Percentiles rank a stretch among this genome's conserved stretches.
Evolutionary conservation across 2,888 invertebrate genomes (phyloP).

Genomic region (Sesamia inferens): DNA sequence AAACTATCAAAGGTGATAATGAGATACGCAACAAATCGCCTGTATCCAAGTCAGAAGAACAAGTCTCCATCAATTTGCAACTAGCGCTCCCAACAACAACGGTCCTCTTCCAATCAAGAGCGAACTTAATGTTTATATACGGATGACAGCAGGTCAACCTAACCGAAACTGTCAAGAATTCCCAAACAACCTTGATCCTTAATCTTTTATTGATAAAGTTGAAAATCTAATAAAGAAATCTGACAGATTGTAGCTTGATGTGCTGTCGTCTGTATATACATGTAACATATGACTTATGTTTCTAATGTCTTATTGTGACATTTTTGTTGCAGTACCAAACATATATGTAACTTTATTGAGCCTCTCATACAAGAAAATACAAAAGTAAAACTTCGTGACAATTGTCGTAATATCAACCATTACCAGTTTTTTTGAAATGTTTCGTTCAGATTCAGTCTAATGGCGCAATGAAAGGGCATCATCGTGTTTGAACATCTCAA

Average conservation of each 20-base stretch:
- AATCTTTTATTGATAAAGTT: no score
- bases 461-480: slow-evolving; percentile 43
- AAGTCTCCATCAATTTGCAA: slow-evolving; percentile 51
- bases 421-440: slow-evolving; percentile 11
- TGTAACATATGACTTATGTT: slow-evolving; percentile 1
- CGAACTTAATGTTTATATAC: neutral
- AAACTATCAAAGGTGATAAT: slow-evolving; percentile 79
- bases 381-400: slow-evolving; percentile 14
- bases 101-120: slow-evolving; percentile 30
- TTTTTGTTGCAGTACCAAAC: slow-evolving; percentile 13
- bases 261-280: no score
- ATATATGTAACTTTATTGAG: slow-evolving; percentile 1
- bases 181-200: no score
- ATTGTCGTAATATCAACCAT: neutral
- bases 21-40: slow-evolving; percentile 69
- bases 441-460: neutral
- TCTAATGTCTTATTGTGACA: slow-evolving; percentile 16
- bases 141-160: neutral
- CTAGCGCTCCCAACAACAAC: slow-evolving; percentile 7
- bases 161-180: no score
- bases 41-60: slow-evolving; percentile 32
- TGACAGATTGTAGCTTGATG: no score
- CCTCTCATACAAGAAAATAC: neutral
- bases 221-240: no score
- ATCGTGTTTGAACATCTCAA: slow-evolving; percentile 40